Base-by-base conservation (phyloP, 1,140 invertebrate species). In the Heliconius hewitsoni region DNA sequence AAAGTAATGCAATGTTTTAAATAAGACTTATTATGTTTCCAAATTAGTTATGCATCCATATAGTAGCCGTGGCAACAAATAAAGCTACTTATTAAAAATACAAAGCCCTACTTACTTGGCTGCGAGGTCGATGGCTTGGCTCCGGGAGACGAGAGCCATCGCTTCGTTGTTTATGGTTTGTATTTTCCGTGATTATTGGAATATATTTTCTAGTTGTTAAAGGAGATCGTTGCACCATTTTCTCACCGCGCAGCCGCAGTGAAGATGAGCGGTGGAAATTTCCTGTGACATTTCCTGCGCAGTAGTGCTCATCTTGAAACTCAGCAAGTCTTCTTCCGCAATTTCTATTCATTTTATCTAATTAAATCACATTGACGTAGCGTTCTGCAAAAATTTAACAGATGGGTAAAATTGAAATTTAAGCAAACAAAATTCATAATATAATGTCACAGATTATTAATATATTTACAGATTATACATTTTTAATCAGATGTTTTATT, bases 171-270 rank as follows among this genome's bases (percentile, higher is more conserved):
- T 94, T 94, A 77, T 89, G 90, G 66, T 89, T 87, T 76, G 84
- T 86, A 83, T 91, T 94, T 93, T 94, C 93, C 92, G 93, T 94
- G 92, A 94, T 94, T 93, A 93, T 83, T 82, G 93, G 90, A 83
- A 94, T 93, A 89, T 92, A 91, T 90, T 91, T 94, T 82, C 92
- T 90, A 57, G 93, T 91, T 80, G 89, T 86, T 81, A 94, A 86
- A 86, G 93, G 93, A 78, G 93, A 93, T 50, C 93, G 93, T 85
- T 94, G 93, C 90, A 94, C 93, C 93, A 94, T 94, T 90, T 94
- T 94, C 84, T 95, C 93, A 85, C 94, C 94, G 91, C 95, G 94
- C 93, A 95, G 89, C 74, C 94, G 93, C 93, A 95, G 89, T 90
- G 94, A 95, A 57, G 89, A 92, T 74, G 92, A 89, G 84, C 94